Base-by-base conservation (phyloP, 2,888 invertebrate species). In the Omphaloscelis lunosa region DNA sequence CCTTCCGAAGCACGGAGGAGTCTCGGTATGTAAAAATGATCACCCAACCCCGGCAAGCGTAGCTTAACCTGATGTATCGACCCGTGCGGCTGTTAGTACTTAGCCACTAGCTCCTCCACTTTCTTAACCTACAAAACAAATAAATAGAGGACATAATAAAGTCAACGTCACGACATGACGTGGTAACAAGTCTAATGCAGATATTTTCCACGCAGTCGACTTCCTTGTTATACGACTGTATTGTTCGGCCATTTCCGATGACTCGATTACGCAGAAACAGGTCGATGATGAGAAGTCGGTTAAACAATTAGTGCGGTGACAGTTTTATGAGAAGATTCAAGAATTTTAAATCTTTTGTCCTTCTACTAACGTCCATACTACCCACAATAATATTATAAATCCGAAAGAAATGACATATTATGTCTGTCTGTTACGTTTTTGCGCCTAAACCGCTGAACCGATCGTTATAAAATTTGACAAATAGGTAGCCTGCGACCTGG, bases 231-330 rank as follows among this genome's bases (percentile, higher is more conserved):
- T 51, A 77, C 8, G 62, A 69, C 34, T 77, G 83, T 77, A 85
- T 80, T 83, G 86, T 85, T 79, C 81, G 71, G 45, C 65, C 75
- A 83, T 86, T 86, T 86, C 86, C 86, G 85, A 86, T 86, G 79
- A 86, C 58, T 72, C 59, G 61, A 8, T 61, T 86, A 86, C 85
- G 65, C 71, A 78, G 86, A 86, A 86, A 75, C 75, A 15, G 70
- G 69, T 70, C 77, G 65, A 73, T 86, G 82, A 80, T 77, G 69
- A 63, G 77, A 84, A 84, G 39, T 62, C 63, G 61, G 73, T 81
- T 53, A 41, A 83, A 79, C 73, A 69, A 56, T 73, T 73, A 62
- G 23, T 58, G 61, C 51, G 56, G 27, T 15, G 59, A 62, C 70
- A 53, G 70, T 72, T 72, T 58, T 62, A 75, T 73, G 39, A 45